Evolutionary conservation across 2,113 vertebrate genomes (phyloP).

Genomic region (Corvus moneduloides): DNA sequence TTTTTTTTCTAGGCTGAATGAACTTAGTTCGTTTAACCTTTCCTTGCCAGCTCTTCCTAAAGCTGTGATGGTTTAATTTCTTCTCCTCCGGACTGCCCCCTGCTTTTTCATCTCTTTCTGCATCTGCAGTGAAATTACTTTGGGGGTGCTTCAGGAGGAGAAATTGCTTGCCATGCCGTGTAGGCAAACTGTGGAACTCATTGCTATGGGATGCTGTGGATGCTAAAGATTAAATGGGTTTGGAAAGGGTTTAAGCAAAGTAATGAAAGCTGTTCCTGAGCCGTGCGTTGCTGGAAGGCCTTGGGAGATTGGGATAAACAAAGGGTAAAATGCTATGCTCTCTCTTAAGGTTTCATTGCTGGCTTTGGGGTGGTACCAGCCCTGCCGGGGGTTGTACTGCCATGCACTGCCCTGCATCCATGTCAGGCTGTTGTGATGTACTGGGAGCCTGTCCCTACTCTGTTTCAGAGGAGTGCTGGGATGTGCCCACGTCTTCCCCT

Average conservation of each 20-base stretch:
- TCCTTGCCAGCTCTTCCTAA: slow-evolving; percentile 23
- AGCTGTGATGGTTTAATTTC: slow-evolving; percentile 9
- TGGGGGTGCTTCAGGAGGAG: background rate
- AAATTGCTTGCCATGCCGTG: background rate
- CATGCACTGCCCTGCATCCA: background rate
- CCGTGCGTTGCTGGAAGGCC: background rate
- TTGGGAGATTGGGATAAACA: background rate
- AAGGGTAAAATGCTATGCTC: background rate
- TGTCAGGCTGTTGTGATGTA: background rate
- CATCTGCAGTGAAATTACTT: slow-evolving; percentile 16
- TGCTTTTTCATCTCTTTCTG: slow-evolving; percentile 29
- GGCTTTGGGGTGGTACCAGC: background rate
- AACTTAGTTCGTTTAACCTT: slow-evolving; percentile 49
- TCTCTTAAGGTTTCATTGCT: background rate
- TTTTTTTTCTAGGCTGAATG: background rate
- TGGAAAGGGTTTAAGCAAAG: background rate
- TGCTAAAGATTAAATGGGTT: slow-evolving; percentile 7
- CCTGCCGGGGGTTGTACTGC: background rate
- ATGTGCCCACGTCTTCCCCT: background rate
- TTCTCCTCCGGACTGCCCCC: slow-evolving; percentile 3
- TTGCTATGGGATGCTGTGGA: slow-evolving; percentile 12
- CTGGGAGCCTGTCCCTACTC: background rate
- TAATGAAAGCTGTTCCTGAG: background rate
- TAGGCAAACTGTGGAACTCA: background rate
- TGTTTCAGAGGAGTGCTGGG: background rate